A percentile compares a stretch with the other conserved stretches of the same genome.
phyloP scores from a whole-genome alignment of 2,797 vertebrate genomes.

The Falco columbarius region DNA sequence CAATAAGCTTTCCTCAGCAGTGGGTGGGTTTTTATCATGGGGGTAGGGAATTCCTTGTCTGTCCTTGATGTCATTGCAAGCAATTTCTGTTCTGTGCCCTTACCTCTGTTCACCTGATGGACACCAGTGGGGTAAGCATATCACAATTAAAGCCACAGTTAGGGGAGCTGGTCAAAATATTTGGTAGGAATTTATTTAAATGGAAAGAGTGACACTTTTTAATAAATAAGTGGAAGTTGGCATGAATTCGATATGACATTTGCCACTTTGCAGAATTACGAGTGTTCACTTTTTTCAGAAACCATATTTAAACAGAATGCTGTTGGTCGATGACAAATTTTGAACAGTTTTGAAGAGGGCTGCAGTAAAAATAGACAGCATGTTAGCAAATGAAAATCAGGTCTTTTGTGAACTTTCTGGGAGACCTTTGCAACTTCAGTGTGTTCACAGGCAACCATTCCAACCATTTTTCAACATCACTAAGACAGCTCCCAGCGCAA shows the following conservation, averaged over 20 bases:
- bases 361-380: not conserved
- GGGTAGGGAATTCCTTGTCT: not conserved
- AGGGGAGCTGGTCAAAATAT: not conserved
- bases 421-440: not conserved
- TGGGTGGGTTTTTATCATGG: conserved; percentile 28
- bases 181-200: not conserved
- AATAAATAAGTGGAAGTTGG: conserved; percentile 6
- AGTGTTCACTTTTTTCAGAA: conserved; percentile 19
- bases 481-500: not conserved
- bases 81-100: not conserved
- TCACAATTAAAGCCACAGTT: not conserved
- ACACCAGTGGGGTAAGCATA: not conserved
- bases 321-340: not conserved
- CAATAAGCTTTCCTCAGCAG: conserved; percentile 12
- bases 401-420: not conserved
- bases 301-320: not conserved
- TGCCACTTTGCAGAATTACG: conserved; percentile 14
- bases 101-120: not conserved
- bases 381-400: not conserved
- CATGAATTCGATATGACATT: conserved; percentile 20
- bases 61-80: not conserved
- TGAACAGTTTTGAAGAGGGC: not conserved
- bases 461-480: not conserved
- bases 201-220: not conserved
- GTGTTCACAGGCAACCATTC: not conserved